Percentiles rank a stretch among this genome's conserved stretches.
phyloP scores from a whole-genome alignment of 2,888 invertebrate species.

The Hydropsyche betteni region DNA sequence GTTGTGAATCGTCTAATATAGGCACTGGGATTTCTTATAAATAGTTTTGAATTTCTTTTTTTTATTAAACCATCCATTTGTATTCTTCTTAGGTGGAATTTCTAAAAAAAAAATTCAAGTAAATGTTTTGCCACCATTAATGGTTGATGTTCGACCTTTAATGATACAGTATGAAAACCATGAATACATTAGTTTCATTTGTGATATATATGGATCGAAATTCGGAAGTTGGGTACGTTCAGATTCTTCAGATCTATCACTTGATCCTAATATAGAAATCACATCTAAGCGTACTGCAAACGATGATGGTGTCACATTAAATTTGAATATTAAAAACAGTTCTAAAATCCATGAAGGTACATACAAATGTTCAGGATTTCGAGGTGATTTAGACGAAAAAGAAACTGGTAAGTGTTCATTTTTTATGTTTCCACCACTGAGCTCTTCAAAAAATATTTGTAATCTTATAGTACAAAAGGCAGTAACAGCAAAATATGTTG shows the following conservation, averaged over 20 bases:
- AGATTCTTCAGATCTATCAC: no score
- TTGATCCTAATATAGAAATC: neutral
- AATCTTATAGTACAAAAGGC: neutral
- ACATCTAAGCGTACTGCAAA: conserved; percentile 1
- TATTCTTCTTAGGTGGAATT: neutral
- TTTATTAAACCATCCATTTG: neutral
- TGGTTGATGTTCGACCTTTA: neutral
- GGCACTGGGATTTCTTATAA: neutral
- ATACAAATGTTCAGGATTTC: neutral
- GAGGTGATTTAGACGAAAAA: neutral
- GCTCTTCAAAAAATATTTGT: neutral
- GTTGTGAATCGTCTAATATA: neutral
- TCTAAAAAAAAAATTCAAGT: neutral
- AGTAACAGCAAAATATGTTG: neutral
- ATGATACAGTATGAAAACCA: conserved; percentile 2
- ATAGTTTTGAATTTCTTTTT: conserved; percentile 2
- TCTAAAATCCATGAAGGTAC: neutral
- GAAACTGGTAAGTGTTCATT: neutral
- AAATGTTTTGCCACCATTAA: conserved; percentile 21
- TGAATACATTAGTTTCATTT: conserved; percentile 2
- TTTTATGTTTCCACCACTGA: no score
- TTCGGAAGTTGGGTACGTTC: conserved; percentile 32
- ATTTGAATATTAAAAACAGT: conserved; percentile 11
- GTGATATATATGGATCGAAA: conserved; percentile 23
- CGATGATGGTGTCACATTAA: conserved; percentile 3